Conservation (phyloP, 2,797 vertebrate genomes). For the Rhinophrynus dorsalis region DNA sequence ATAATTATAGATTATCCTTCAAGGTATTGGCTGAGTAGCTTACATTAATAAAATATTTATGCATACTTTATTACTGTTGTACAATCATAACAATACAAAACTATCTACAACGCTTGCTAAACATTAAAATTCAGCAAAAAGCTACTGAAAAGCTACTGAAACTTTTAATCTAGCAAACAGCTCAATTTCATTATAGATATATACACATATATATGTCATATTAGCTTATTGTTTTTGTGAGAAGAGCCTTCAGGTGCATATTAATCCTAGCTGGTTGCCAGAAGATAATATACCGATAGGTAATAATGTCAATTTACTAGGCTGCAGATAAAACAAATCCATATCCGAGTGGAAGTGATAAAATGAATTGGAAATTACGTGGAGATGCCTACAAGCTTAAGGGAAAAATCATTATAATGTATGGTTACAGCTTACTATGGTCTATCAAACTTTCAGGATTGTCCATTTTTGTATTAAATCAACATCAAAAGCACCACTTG, state of each 20-base stretch:
- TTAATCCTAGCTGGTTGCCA: not conserved
- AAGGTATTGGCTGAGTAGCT: too few species aligned
- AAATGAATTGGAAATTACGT: not conserved
- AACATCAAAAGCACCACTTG: not conserved
- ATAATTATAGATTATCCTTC: too few species aligned
- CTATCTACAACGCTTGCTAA: too few species aligned
- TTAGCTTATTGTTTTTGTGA: not conserved
- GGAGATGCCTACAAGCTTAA: not conserved
- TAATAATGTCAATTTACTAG: not conserved
- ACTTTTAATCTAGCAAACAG: too few species aligned
- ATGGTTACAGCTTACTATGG: not conserved
- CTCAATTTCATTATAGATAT: not conserved
- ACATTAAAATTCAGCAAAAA: too few species aligned
- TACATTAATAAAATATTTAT: too few species aligned
- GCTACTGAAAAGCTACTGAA: not conserved
- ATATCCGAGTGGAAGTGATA: not conserved
- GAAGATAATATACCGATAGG: not conserved
- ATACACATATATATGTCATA: not conserved
- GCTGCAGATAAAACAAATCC: not conserved
- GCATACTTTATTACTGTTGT: too few species aligned
- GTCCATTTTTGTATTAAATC: not conserved
- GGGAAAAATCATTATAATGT: not conserved
- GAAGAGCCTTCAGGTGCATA: not conserved
- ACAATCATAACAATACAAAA: too few species aligned
- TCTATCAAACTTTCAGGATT: not conserved